Conservation (phyloP, 2,797 vertebrate species). For the Schizothorax lantsangensis region DNA sequence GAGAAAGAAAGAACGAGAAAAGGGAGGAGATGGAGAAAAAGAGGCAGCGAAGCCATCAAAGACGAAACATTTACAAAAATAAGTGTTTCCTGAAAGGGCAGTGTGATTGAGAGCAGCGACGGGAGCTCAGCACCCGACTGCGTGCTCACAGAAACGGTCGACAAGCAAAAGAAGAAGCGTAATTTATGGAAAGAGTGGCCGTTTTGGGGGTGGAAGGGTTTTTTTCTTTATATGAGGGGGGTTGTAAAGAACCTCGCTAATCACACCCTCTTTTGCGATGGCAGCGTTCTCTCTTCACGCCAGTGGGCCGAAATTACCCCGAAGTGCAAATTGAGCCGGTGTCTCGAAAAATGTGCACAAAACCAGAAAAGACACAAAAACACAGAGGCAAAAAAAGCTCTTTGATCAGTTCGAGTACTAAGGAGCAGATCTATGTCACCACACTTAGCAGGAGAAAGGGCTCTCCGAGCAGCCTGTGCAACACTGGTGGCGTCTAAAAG, state of each 20-base stretch:
- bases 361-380: conserved; percentile 51
- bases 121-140: conserved; percentile 73
- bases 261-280: conserved; percentile 73
- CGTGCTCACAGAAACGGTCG: conserved; percentile 75
- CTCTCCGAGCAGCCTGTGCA: conserved; percentile 38
- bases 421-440: conserved; percentile 63
- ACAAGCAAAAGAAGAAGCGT: conserved; percentile 80
- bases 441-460: conserved; percentile 62
- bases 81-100: conserved; percentile 73
- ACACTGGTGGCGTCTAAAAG: conserved; percentile 44
- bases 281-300: conserved; percentile 66
- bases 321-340: conserved; percentile 73
- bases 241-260: conserved; percentile 76
- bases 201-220: conserved; percentile 62
- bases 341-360: conserved; percentile 57
- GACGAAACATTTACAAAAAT: conserved; percentile 74
- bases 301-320: conserved; percentile 68
- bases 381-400: conserved; percentile 58
- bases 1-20: conserved; percentile 55
- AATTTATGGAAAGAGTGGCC: conserved; percentile 75
- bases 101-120: conserved; percentile 70
- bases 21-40: conserved; percentile 32
- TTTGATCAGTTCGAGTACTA: conserved; percentile 62
- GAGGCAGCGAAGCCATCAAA: conserved; percentile 68
- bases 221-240: conserved; percentile 58